These are phyloP conservation scores for Drosophila murphyi DNA, from an alignment of 1,140 invertebrate genomes.

Conservation along the genomic window DNA sequence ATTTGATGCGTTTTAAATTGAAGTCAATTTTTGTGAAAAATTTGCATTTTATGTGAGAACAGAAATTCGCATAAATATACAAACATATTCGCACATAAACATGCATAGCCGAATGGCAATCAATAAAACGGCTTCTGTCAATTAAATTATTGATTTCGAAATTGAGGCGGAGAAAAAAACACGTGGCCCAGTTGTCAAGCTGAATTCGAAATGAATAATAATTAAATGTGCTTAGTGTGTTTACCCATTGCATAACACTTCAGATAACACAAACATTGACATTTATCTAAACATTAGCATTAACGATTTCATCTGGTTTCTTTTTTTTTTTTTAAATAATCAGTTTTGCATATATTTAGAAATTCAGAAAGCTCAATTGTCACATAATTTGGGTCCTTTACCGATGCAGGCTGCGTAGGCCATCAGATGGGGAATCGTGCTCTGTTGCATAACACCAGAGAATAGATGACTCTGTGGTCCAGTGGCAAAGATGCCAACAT, in stretches of 20 bases:
- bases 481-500: slow-evolving; percentile 88
- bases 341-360: background rate
- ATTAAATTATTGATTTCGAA: slow-evolving; percentile 68
- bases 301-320: background rate
- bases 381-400: slow-evolving; percentile 62
- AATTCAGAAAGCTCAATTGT: slow-evolving; percentile 9
- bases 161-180: slow-evolving; percentile 15
- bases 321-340: background rate
- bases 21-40: slow-evolving; percentile 59
- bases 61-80: slow-evolving; percentile 28
- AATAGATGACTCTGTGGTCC: slow-evolving; percentile 88
- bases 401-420: slow-evolving; percentile 88
- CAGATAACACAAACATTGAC: slow-evolving; percentile 9
- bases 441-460: slow-evolving; percentile 91
- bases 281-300: slow-evolving; percentile 1
- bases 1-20: slow-evolving; percentile 78
- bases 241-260: slow-evolving; percentile 7
- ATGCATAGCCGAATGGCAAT: slow-evolving; percentile 35
- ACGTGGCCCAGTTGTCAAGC: slow-evolving; percentile 23
- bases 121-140: slow-evolving; percentile 64
- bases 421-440: slow-evolving; percentile 90
- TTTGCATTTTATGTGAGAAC: slow-evolving; percentile 51
- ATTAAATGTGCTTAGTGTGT: background rate
- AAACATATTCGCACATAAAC: slow-evolving; percentile 13
- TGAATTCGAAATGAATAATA: slow-evolving; percentile 21